Conservation (phyloP, 1,140 invertebrate genomes). For the Leptinotarsa defecta region DNA sequence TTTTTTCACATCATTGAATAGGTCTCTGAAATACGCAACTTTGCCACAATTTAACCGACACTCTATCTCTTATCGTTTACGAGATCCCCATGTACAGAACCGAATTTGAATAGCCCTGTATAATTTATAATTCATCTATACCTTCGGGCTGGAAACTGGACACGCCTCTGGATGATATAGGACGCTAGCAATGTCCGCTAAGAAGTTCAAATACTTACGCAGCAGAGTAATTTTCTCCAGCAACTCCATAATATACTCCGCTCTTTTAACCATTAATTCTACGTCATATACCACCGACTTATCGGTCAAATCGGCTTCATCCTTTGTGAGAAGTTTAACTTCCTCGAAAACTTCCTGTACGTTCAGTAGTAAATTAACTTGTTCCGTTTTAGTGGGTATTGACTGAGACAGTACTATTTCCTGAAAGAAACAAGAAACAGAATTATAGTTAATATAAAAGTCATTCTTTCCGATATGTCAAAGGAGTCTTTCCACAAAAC, state of each 20-base stretch:
- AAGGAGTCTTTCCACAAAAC: no score
- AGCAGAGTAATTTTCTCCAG: slow-evolving; percentile 37
- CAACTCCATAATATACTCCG: slow-evolving; percentile 30
- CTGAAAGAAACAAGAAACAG: background rate
- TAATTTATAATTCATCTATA: no score
- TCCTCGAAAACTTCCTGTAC: slow-evolving; percentile 46
- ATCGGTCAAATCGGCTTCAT: slow-evolving; percentile 38
- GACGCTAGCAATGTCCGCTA: background rate
- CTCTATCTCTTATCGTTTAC: no score
- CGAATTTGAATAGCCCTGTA: no score
- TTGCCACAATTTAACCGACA: no score
- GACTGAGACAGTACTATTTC: background rate
- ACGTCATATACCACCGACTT: slow-evolving; percentile 39
- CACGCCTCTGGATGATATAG: background rate
- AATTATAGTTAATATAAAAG: background rate
- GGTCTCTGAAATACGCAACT: no score
- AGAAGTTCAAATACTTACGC: slow-evolving; percentile 40
- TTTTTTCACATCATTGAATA: no score
- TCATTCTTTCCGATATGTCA: no score
- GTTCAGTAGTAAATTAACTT: slow-evolving; percentile 42
- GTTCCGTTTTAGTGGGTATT: slow-evolving; percentile 45
- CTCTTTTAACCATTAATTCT: slow-evolving; percentile 34
- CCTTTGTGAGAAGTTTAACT: slow-evolving; percentile 35
- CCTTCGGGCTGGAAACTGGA: no score
- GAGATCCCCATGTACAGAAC: no score